A percentile compares a stretch with the other conserved stretches of the same genome.
These are phyloP conservation scores for Varanus salvator DNA, from an alignment of 2,113 vertebrate genomes.

Conservation along the genomic window DNA sequence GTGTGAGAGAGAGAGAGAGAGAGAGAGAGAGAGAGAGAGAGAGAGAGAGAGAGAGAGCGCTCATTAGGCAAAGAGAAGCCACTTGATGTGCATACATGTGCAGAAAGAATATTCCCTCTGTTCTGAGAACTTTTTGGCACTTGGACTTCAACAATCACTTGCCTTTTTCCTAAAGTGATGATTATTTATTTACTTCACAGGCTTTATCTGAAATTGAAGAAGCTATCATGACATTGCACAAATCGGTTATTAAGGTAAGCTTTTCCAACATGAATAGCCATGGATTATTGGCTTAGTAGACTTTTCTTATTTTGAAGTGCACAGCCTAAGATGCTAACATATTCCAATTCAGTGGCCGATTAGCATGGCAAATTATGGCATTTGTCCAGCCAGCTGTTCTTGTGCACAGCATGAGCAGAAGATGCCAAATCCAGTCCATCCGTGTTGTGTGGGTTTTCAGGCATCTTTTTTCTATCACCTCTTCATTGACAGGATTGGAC, in stretches of 20 bases:
- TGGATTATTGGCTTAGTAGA: neutral
- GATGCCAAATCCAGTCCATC: neutral
- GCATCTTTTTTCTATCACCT: too few species aligned
- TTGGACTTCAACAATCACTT: too few species aligned
- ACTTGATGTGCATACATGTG: too few species aligned
- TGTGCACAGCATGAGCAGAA: neutral
- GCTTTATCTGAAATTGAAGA: neutral
- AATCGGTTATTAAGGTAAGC: constrained; percentile 31
- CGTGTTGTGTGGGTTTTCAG: too few species aligned
- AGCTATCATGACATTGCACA: neutral
- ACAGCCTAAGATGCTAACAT: neutral
- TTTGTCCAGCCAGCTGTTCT: neutral
- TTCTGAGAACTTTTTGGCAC: neutral
- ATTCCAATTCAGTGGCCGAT: neutral
- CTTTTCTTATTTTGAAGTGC: neutral
- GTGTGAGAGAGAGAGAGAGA: too few species aligned
- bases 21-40: too few species aligned
- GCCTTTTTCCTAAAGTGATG: neutral
- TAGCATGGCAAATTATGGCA: neutral
- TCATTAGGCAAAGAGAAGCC: neutral
- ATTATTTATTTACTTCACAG: neutral
- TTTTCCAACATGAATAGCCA: neutral
- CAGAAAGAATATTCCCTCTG: neutral
- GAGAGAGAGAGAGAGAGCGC: too few species aligned
- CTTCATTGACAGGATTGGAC: too few species aligned